These are phyloP conservation scores for Actinernus sp. DNA, from an alignment of 92 coral and sea anemone genomes.

Conservation along the genomic window DNA sequence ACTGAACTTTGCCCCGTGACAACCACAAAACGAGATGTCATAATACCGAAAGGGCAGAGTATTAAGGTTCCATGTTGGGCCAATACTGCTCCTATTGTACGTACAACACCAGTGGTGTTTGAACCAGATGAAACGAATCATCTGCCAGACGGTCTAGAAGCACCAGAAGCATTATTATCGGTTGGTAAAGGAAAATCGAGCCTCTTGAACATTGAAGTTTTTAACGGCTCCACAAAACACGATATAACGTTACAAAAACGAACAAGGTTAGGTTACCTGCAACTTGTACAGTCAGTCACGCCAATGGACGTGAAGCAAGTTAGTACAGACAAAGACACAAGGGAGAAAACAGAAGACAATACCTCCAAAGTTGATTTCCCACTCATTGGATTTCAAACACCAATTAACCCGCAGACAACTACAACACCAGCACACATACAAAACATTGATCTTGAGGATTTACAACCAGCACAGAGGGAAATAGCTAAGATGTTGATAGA, in stretches of 20 bases:
- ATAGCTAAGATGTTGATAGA: neutral
- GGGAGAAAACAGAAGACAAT: too few species aligned
- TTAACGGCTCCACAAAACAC: neutral
- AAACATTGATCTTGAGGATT: neutral
- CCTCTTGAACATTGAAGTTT: neutral
- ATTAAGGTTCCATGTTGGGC: slow-evolving; percentile 10
- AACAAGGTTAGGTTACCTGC: slow-evolving; percentile 33
- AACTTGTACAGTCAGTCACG: slow-evolving; percentile 47
- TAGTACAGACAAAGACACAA: too few species aligned
- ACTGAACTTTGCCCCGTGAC: slow-evolving; percentile 30
- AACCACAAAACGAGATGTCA: slow-evolving; percentile 24
- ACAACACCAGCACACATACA: too few species aligned
- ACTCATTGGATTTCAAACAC: too few species aligned
- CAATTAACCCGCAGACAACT: too few species aligned
- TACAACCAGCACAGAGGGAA: slow-evolving; percentile 3
- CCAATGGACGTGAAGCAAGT: too few species aligned
- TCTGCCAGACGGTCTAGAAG: slow-evolving; percentile 28
- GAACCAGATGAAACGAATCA: slow-evolving; percentile 38
- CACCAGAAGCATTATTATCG: slow-evolving; percentile 8
- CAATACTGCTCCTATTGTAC: slow-evolving; percentile 36
- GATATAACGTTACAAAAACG: slow-evolving; percentile 3
- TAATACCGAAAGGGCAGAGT: slow-evolving; percentile 7
- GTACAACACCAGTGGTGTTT: slow-evolving; percentile 37
- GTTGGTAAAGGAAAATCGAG: neutral
- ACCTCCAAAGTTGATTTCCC: too few species aligned